These are phyloP conservation scores for Calephelis virginiensis DNA, from an alignment of 1,140 invertebrate genomes.

Conservation along the genomic window DNA sequence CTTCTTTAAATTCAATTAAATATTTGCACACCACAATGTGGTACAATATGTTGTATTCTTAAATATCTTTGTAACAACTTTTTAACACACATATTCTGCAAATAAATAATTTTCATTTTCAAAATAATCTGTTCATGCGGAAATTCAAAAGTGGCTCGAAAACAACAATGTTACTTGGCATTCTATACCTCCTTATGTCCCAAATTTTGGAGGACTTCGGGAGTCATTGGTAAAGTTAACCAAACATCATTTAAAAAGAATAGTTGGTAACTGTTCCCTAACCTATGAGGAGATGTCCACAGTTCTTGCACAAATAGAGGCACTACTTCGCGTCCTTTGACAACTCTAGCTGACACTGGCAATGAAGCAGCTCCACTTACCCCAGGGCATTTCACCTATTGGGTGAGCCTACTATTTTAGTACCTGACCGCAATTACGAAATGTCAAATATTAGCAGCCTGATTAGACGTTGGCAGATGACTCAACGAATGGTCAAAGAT, in stretches of 20 bases:
- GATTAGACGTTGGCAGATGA: slow-evolving; percentile 24
- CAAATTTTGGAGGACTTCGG: slow-evolving; percentile 22
- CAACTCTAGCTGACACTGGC: slow-evolving; percentile 2
- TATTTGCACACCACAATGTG: too few species aligned
- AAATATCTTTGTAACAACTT: too few species aligned
- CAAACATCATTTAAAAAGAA: too few species aligned
- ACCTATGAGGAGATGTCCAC: too few species aligned
- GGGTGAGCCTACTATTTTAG: slow-evolving; percentile 21
- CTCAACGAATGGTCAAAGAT: slow-evolving; percentile 28
- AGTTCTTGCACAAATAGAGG: slow-evolving; percentile 23
- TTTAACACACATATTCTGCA: too few species aligned
- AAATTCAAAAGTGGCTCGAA: slow-evolving; percentile 19
- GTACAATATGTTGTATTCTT: too few species aligned
- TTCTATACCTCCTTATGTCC: slow-evolving; percentile 32
- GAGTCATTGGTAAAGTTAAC: slow-evolving; percentile 20
- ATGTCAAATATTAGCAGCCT: slow-evolving; percentile 18
- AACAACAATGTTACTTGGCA: slow-evolving; percentile 19
- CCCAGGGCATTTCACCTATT: slow-evolving; percentile 25
- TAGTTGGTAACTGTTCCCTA: too few species aligned
- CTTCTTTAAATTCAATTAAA: too few species aligned
- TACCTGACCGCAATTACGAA: slow-evolving; percentile 19
- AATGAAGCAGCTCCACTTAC: slow-evolving; percentile 12
- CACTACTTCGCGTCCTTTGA: slow-evolving; percentile 26
- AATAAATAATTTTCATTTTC: too few species aligned
- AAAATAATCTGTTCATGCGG: too few species aligned